These are phyloP conservation scores for Spinus pinus DNA, from an alignment of 2,797 vertebrate genomes.

Conservation along the genomic window DNA sequence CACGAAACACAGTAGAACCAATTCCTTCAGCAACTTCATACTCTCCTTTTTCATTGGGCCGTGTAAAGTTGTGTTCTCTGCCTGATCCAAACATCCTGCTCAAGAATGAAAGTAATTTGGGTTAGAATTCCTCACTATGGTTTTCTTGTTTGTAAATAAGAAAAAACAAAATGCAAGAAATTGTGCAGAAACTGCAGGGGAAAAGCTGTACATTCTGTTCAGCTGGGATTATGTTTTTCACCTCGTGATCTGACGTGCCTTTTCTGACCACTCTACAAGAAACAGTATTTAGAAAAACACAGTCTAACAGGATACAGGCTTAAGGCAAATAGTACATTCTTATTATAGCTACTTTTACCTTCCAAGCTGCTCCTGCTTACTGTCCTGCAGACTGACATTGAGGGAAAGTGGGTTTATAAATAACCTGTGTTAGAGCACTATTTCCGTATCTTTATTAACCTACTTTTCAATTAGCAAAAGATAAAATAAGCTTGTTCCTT, in stretches of 20 bases:
- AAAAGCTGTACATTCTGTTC: neutral
- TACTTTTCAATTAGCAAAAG: constrained; percentile 19
- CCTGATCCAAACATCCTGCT: constrained; percentile 98
- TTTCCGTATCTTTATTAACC: constrained; percentile 31
- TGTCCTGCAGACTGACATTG: neutral
- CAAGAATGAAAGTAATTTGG: neutral
- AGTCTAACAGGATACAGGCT: neutral
- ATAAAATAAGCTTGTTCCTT: constrained; percentile 26
- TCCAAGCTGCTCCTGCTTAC: neutral
- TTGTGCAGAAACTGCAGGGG: neutral
- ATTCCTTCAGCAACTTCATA: constrained; percentile 98
- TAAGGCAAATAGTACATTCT: neutral
- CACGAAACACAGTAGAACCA: constrained; percentile 96
- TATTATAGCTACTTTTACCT: neutral
- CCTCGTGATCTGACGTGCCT: neutral
- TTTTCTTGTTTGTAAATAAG: too few species aligned
- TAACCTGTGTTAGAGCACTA: neutral
- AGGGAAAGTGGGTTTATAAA: constrained; percentile 19
- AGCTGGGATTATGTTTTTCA: neutral
- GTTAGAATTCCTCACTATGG: neutral
- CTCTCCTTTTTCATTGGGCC: constrained; percentile 98
- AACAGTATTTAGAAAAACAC: neutral
- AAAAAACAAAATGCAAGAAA: neutral
- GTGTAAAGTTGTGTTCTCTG: constrained; percentile 97
- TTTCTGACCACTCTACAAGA: neutral